Evolutionary conservation across 1,140 invertebrate genomes (phyloP), one percentile per base, ranked within the genome.

Genomic region (Bombus affinis): DNA sequence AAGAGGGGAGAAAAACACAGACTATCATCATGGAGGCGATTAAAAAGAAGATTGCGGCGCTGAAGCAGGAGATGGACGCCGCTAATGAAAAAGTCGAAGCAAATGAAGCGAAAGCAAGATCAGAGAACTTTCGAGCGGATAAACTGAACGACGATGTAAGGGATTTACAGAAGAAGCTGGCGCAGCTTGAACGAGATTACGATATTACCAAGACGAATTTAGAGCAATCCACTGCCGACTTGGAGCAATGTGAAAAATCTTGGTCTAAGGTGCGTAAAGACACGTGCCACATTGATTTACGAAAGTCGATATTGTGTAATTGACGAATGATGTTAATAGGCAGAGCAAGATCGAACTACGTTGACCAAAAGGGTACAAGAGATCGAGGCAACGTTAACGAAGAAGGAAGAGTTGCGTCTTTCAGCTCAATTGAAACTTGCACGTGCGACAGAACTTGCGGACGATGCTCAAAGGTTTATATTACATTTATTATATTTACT

Each of bases 21-120:
- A 65, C 86, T 92, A 95, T 93, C 88, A 95, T 92, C 87, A 98
- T 98, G 97, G 97, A 98, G 95, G 97, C 97, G 93, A 98, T 98
- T 95, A 98, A 98, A 96, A 98, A 98, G 96, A 98, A 98, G 96
- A 98, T 98, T 96, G 97, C 97, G 95, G 96, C 97, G 88, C 96
- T 98, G 96, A 98, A 98, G 95, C 95, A 97, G 95, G 97, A 98
- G 95, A 98, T 97, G 96, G 97, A 98, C 91, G 96, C 96, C 92
- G 97, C 97, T 86, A 96, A 97, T 90, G 97, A 98, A 91, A 97
- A 97, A 90, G 97, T 97, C 62, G 97, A 98, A 92, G 95, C 96
- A 88, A 96, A 97, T 76, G 97, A 98, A 91, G 96, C 96, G 77
- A 97, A 97, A 93, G 96, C 97, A 53, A 96, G 96, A 91, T 97